Evolutionary conservation across 2,797 vertebrate genomes (phyloP).

Genomic region (Sparidentex hasta): DNA sequence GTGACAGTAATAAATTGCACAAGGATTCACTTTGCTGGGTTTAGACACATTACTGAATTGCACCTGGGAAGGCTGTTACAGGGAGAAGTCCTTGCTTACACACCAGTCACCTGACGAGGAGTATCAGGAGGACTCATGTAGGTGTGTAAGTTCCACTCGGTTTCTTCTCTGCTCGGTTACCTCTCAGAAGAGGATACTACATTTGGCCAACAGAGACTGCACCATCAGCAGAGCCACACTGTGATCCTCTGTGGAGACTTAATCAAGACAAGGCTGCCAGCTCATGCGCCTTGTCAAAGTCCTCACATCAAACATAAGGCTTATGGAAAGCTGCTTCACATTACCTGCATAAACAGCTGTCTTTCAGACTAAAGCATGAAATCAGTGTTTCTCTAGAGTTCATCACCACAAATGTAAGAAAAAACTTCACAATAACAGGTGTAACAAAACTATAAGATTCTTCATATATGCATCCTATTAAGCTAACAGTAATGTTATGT

Average conservation of each 20-base stretch:
- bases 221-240: slow-evolving; percentile 36
- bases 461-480: too few species aligned
- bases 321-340: slow-evolving; percentile 25
- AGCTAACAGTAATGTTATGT: neutral
- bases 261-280: slow-evolving; percentile 60
- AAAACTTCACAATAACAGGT: neutral
- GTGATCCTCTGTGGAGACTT: slow-evolving; percentile 48
- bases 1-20: slow-evolving; percentile 79
- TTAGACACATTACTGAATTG: slow-evolving; percentile 63
- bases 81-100: slow-evolving; percentile 58
- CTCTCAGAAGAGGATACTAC: slow-evolving; percentile 23
- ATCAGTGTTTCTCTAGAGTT: slow-evolving; percentile 6
- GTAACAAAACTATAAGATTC: neutral
- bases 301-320: slow-evolving; percentile 13
- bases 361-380: slow-evolving; percentile 7
- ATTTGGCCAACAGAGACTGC: slow-evolving; percentile 44
- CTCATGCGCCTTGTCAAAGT: slow-evolving; percentile 15
- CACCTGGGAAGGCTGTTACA: slow-evolving; percentile 75
- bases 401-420: neutral
- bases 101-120: slow-evolving; percentile 70
- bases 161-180: slow-evolving; percentile 16
- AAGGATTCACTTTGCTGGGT: slow-evolving; percentile 71
- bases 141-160: slow-evolving; percentile 52
- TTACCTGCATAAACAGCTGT: slow-evolving; percentile 15
- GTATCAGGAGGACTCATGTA: slow-evolving; percentile 61